Evolutionary conservation across 2,113 vertebrate species (phyloP).

Genomic region (Brachyistius frenatus): DNA sequence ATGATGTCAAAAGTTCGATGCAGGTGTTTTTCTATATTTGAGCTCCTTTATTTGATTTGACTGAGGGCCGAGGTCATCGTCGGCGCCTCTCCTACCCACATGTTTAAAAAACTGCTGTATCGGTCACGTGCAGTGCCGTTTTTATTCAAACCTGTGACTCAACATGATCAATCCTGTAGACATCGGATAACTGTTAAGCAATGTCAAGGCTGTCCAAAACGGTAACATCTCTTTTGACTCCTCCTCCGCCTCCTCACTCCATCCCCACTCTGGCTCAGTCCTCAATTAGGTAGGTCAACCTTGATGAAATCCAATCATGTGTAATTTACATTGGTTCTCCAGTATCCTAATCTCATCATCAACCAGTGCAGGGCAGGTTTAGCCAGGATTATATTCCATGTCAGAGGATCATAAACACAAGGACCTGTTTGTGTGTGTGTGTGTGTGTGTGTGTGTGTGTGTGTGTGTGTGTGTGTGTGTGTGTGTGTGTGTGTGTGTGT

Average conservation of each 20-base stretch:
- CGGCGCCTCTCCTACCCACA: conserved; percentile 5
- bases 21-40: neutral
- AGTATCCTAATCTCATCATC: conserved; percentile 69
- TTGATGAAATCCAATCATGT: conserved; percentile 81
- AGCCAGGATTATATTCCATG: conserved; percentile 73
- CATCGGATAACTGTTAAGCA: conserved; percentile 5
- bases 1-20: conserved; percentile 25
- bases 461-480: neutral
- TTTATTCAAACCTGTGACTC: neutral
- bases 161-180: conserved; percentile 2
- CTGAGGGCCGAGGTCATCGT: conserved; percentile 10
- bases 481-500: conserved; percentile 11
- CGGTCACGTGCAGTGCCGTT: conserved; percentile 13
- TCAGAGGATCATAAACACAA: conserved; percentile 71
- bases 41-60: conserved; percentile 6
- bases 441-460: conserved; percentile 7
- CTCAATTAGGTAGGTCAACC: conserved; percentile 64
- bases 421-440: conserved; percentile 20
- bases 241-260: conserved; percentile 4
- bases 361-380: conserved; percentile 32
- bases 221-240: conserved; percentile 35
- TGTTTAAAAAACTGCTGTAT: conserved; percentile 40
- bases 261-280: conserved; percentile 37
- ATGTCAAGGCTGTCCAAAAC: conserved; percentile 35
- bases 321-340: conserved; percentile 74